Conservation (phyloP, 1,140 invertebrate species). For the Dendroctonus ponderosae region DNA sequence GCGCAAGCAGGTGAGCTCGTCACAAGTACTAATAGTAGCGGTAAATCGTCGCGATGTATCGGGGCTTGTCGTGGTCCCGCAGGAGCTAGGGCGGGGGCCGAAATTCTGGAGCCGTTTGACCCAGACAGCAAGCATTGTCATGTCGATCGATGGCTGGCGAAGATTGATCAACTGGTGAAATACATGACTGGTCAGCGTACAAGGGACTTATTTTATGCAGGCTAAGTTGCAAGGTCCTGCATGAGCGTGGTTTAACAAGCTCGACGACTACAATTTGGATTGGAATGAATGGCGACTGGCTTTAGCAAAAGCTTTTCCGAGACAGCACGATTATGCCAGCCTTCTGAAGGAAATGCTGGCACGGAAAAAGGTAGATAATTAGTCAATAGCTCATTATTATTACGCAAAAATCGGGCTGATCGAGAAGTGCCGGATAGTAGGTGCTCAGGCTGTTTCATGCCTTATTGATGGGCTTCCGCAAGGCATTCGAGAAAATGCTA, state of each 20-base stretch:
- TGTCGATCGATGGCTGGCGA: slow-evolving; percentile 34
- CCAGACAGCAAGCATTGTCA: slow-evolving; percentile 26
- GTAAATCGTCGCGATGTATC: too few species aligned
- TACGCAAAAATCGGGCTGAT: slow-evolving; percentile 46
- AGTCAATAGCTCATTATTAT: slow-evolving; percentile 39
- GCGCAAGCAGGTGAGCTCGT: too few species aligned
- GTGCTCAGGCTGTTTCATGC: slow-evolving; percentile 41
- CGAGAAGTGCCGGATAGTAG: slow-evolving; percentile 41
- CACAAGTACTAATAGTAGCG: too few species aligned
- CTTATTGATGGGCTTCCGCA: slow-evolving; percentile 44
- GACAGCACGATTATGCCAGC: slow-evolving; percentile 21
- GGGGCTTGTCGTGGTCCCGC: too few species aligned
- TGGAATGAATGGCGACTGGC: slow-evolving; percentile 11
- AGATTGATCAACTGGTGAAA: slow-evolving; percentile 13
- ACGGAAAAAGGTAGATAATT: slow-evolving; percentile 14
- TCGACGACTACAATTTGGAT: slow-evolving; percentile 5
- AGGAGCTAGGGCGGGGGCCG: not conserved
- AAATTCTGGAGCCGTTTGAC: slow-evolving; percentile 25
- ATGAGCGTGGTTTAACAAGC: slow-evolving; percentile 1
- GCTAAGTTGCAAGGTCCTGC: slow-evolving; percentile 1
- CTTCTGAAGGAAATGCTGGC: slow-evolving; percentile 25
- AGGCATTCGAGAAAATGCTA: slow-evolving; percentile 42
- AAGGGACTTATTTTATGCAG: slow-evolving; percentile 1
- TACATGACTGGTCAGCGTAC: not conserved
- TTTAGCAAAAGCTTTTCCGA: slow-evolving; percentile 18